phyloP scores from a whole-genome alignment of 2,888 invertebrate species.

The Prenolepis imparis region DNA sequence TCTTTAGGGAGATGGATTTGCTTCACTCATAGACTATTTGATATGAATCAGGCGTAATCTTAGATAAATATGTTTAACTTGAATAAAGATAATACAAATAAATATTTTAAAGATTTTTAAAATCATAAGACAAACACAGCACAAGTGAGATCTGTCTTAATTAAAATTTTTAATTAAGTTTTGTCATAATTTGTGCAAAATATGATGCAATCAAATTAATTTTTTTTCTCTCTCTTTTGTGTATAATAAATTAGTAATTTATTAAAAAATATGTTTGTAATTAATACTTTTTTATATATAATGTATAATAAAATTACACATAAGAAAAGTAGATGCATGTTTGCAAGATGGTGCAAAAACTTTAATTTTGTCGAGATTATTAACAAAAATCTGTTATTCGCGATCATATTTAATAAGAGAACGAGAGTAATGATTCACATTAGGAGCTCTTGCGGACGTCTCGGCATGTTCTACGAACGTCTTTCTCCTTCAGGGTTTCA shows the following conservation, averaged over 20 bases:
- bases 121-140: background rate
- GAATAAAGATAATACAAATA: background rate
- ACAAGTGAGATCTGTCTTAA: background rate
- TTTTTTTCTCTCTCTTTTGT: background rate
- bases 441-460: slow-evolving; percentile 3
- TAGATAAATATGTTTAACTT: background rate
- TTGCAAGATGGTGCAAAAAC: background rate
- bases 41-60: background rate
- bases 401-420: background rate
- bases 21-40: background rate
- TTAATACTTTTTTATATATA: too few relatives aligned
- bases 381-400: background rate
- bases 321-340: background rate
- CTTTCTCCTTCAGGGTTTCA: slow-evolving; percentile 37
- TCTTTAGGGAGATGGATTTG: background rate
- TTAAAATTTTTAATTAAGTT: background rate
- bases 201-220: background rate
- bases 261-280: too few relatives aligned
- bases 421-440: background rate
- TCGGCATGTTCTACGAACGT: slow-evolving; percentile 19
- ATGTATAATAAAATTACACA: too few relatives aligned
- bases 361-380: slow-evolving; percentile 3
- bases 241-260: background rate
- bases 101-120: background rate
- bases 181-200: background rate